phyloP scores from a whole-genome alignment of 2,113 vertebrate genomes.

The Hystrix cristata region DNA sequence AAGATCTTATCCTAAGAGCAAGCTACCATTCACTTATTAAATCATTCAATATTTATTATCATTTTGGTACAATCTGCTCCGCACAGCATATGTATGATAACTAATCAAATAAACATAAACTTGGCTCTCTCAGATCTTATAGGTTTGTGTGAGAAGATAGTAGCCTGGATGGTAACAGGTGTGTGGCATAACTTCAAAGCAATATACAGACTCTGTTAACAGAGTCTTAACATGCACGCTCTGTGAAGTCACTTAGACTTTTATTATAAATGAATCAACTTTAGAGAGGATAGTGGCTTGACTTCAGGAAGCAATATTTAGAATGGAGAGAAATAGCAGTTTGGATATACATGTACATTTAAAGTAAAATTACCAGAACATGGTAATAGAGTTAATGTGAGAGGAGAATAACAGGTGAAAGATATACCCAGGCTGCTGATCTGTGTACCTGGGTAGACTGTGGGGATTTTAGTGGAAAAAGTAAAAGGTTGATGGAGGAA shows the following conservation, averaged over 20 bases:
- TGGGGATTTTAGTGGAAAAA: background rate
- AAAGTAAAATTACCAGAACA: background rate
- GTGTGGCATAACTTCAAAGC: background rate
- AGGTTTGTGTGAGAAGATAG: background rate
- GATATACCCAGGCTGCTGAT: background rate
- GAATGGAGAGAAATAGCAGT: background rate
- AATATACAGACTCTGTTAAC: background rate
- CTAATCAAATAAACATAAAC: background rate
- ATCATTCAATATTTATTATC: background rate
- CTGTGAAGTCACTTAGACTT: background rate
- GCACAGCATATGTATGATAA: background rate
- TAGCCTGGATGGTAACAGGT: background rate
- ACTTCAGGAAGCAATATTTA: background rate
- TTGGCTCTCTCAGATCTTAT: accelerated
- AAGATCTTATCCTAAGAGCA: background rate
- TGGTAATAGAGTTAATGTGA: background rate
- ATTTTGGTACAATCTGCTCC: background rate
- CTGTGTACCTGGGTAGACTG: background rate
- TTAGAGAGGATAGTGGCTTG: background rate
- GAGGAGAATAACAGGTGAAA: background rate
- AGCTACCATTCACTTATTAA: background rate
- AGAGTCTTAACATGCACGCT: background rate
- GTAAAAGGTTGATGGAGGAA: background rate
- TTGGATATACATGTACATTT: background rate
- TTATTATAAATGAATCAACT: background rate